Evolutionary conservation across 2,113 vertebrate genomes (phyloP).

Genomic region (Panthera leo): DNA sequence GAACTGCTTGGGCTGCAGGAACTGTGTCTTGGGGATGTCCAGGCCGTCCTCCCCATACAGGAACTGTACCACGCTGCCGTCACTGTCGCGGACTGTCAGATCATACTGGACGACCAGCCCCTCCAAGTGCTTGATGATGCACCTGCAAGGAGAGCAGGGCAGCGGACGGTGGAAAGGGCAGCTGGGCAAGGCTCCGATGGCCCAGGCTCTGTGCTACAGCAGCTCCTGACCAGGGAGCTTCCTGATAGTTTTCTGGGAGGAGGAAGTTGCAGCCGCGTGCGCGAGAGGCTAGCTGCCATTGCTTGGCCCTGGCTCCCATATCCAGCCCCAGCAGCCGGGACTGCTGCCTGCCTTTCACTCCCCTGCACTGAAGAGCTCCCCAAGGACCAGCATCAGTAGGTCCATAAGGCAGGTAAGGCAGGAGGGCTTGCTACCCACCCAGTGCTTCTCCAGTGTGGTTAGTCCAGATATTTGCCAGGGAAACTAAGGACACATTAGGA

Average conservation of each 20-base stretch:
- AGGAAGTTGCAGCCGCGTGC: background rate
- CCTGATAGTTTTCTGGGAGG: background rate
- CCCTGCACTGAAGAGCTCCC: background rate
- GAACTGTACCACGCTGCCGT: slow-evolving; percentile 97
- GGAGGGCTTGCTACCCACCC: background rate
- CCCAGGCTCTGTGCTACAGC: background rate
- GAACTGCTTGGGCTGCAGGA: slow-evolving; percentile 93
- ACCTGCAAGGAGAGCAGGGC: slow-evolving; percentile 76
- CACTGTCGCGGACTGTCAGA: slow-evolving; percentile 95
- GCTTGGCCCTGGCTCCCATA: too few species aligned
- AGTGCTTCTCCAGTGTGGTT: background rate
- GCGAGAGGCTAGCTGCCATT: background rate
- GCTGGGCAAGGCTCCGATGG: background rate
- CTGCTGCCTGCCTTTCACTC: background rate
- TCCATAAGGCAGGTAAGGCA: background rate
- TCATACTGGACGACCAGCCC: slow-evolving; percentile 98
- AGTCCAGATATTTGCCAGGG: background rate
- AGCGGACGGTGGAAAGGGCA: fast-evolving
- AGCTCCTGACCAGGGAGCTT: background rate
- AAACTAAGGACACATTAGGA: background rate
- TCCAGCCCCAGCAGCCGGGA: background rate
- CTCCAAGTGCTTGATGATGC: slow-evolving; percentile 96
- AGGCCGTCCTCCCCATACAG: slow-evolving; percentile 97
- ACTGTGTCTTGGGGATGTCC: slow-evolving; percentile 96
- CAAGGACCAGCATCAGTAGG: background rate